Base-by-base conservation (phyloP, 1,140 invertebrate species). In the Polyergus mexicanus region DNA sequence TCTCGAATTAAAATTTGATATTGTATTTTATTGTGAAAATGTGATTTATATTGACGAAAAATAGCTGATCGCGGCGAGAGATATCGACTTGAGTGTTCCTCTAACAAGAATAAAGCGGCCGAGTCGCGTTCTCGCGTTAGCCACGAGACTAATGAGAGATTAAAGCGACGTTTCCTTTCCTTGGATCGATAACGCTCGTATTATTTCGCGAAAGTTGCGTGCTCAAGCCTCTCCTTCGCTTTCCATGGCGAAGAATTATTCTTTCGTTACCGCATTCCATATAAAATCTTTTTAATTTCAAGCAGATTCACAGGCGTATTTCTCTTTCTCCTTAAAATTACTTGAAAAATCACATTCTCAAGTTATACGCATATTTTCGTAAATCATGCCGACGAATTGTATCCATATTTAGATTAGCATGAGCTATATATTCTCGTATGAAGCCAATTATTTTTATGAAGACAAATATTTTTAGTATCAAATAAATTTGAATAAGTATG, bases 101-200 rank as follows among this genome's bases (percentile, higher is more conserved):
- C 51, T 7, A 32, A 25, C 25, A 13, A 22, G 56, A 76, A 63
- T 63, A 60, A 76, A 76, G 58, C 22, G 22, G n/a, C 22, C 56
- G 51, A 51, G 19, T 25, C n/a, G 51, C 51, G 32, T 75, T 77
- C 41, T 47, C 75, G 41, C 41, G 28, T 78, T 78, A 66, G 13
- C 44, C 63, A 62, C 76, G 62, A 68, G 62, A 78, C 76, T 68
- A 78, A 78, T 78, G 62, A 78, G 76, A 78, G 76, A 78, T 78
- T 68, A 78, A 78, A 78, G 44, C 76, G 44, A n/a, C 44, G 44
- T 78, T 78, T 68, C 62, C 62, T 68, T 68, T 78, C 44, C 44
- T 38, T 32, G 44, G 44, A 16, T 65, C 60, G 76, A 78, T 51
- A 78, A 77, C 32, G 58, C 75, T 65, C 41, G 56, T 25, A 28